Percentiles rank a stretch among this genome's conserved stretches.
phyloP scores from a whole-genome alignment of 2,113 vertebrate genomes.

The Haliaeetus leucogaster region DNA sequence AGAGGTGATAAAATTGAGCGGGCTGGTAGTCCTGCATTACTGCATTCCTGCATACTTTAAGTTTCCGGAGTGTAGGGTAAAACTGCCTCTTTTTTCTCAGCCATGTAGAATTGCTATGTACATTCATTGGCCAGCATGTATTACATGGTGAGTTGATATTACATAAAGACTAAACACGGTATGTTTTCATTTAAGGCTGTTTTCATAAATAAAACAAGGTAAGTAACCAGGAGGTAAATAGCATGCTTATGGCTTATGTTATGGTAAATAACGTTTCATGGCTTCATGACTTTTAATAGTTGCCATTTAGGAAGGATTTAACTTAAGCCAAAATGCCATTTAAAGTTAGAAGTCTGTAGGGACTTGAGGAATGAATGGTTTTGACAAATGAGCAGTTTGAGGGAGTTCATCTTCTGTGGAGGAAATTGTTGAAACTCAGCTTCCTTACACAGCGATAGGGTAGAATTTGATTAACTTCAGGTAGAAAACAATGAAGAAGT shows the following conservation, averaged over 20 bases:
- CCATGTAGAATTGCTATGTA: rapidly evolving
- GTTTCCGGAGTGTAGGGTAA: not conserved
- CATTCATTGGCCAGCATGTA: not conserved
- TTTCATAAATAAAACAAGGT: not conserved
- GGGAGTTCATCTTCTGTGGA: not conserved
- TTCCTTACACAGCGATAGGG: not conserved
- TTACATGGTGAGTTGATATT: not conserved
- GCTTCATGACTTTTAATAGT: not conserved
- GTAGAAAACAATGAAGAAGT: not conserved
- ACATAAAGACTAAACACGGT: rapidly evolving
- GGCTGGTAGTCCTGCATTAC: not conserved
- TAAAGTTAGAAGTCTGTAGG: not conserved
- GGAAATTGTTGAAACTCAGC: not conserved
- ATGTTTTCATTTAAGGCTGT: not conserved
- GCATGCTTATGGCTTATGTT: not conserved
- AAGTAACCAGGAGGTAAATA: not conserved
- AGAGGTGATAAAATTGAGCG: not conserved
- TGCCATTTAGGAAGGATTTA: not conserved
- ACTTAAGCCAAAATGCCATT: not conserved
- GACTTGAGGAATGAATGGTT: not conserved
- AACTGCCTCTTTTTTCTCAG: not conserved
- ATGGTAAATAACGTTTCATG: not conserved
- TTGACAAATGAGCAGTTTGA: not conserved
- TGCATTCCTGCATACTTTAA: not conserved
- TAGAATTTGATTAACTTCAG: not conserved